These are phyloP conservation scores for Hoplias malabaricus DNA, from an alignment of 2,113 vertebrate species.

Conservation along the genomic window DNA sequence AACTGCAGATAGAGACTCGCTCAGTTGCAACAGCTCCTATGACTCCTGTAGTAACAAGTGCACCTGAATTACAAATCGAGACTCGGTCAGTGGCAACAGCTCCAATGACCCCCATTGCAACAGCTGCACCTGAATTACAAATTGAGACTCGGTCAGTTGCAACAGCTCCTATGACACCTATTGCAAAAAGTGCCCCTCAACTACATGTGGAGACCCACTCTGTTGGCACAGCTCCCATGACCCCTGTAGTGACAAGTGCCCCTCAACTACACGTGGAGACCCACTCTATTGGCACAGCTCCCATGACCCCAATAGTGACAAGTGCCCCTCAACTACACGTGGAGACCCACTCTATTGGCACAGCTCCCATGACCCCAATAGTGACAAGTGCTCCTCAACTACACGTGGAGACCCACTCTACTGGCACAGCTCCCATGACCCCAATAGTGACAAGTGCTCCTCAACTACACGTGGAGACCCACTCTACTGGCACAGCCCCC, in stretches of 20 bases:
- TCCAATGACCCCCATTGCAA: slow-evolving; percentile 38
- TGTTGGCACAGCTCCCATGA: slow-evolving; percentile 27
- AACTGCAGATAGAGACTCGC: background rate
- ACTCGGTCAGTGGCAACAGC: slow-evolving; percentile 19
- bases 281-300: background rate
- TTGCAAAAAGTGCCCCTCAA: background rate
- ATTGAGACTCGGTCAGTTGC: slow-evolving; percentile 20
- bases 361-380: slow-evolving; percentile 15
- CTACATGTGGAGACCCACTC: background rate
- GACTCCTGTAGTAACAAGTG: slow-evolving; percentile 17
- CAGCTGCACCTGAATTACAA: background rate
- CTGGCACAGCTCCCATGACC: slow-evolving; percentile 31
- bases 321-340: background rate
- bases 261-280: background rate
- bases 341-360: background rate
- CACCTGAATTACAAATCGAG: background rate
- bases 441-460: slow-evolving; percentile 2
- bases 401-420: background rate
- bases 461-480: background rate
- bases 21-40: slow-evolving; percentile 33
- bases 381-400: background rate
- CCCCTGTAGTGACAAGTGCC: background rate
- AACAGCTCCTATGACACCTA: slow-evolving; percentile 26
- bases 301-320: slow-evolving; percentile 9
- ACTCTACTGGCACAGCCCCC: slow-evolving; percentile 8